A percentile compares a stretch with the other conserved stretches of the same genome.
phyloP scores from a whole-genome alignment of 1,140 invertebrate genomes.

The Trinorchestia longiramus region DNA sequence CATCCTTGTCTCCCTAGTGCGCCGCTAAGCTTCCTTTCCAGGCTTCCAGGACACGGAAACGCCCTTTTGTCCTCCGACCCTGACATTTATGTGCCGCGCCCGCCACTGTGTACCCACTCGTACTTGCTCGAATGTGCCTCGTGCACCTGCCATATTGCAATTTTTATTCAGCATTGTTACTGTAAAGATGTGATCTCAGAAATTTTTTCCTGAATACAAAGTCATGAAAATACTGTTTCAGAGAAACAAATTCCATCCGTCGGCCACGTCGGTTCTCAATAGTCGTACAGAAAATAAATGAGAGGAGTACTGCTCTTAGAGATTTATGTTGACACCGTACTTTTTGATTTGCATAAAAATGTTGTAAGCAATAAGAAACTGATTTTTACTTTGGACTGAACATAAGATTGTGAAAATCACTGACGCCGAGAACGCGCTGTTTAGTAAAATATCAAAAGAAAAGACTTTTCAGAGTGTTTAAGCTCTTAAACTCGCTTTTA shows the following conservation, averaged over 20 bases:
- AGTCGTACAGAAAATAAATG: neutral
- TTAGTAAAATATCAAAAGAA: neutral
- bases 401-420: neutral
- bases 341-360: neutral
- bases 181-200: neutral
- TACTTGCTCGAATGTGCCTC: neutral
- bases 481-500: neutral
- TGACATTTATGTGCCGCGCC: neutral
- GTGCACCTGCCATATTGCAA: neutral
- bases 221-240: neutral
- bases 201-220: neutral
- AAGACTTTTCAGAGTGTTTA: neutral
- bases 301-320: neutral
- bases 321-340: neutral
- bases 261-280: neutral
- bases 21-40: neutral
- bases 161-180: neutral
- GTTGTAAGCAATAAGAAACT: neutral
- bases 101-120: neutral
- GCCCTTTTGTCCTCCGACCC: neutral
- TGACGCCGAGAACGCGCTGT: neutral
- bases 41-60: conserved; percentile 41
- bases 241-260: neutral
- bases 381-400: neutral
- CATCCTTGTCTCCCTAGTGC: neutral